phyloP scores from a whole-genome alignment of 2,888 invertebrate species.

The Cephus nigrinus region DNA sequence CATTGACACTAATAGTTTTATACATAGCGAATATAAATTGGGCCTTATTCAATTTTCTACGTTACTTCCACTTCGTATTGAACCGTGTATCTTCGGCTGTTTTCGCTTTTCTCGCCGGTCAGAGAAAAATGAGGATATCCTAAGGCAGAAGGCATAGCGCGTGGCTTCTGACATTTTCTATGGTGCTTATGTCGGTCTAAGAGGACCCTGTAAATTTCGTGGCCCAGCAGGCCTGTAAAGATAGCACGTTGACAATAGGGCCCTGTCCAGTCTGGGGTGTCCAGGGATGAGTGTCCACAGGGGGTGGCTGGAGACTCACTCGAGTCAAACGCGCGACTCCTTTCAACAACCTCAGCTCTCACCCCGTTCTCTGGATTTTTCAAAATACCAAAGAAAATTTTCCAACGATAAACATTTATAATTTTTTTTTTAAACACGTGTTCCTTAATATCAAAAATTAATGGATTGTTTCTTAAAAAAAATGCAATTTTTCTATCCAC shows the following conservation, averaged over 20 bases:
- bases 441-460: not conserved
- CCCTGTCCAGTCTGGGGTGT: slow-evolving; percentile 31
- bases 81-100: not conserved
- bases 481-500: not conserved
- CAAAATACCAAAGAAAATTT: not conserved
- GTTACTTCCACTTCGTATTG: not conserved
- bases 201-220: slow-evolving; percentile 51
- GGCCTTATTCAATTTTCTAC: not conserved
- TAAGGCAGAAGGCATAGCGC: slow-evolving; percentile 24
- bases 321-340: slow-evolving; percentile 3
- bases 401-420: not conserved
- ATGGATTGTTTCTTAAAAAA: not conserved
- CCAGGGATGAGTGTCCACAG: not conserved
- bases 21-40: not conserved
- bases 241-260: slow-evolving; percentile 32
- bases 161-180: slow-evolving; percentile 24
- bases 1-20: not conserved
- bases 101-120: not conserved
- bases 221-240: slow-evolving; percentile 50
- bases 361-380: not conserved
- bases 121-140: not conserved
- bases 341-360: slow-evolving; percentile 5
- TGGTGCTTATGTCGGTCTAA: slow-evolving; percentile 49
- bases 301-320: not conserved
- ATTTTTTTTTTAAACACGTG: not conserved